Evolutionary conservation across 2,888 invertebrate genomes (phyloP).

Genomic region (Rhorus exstirpatorius): DNA sequence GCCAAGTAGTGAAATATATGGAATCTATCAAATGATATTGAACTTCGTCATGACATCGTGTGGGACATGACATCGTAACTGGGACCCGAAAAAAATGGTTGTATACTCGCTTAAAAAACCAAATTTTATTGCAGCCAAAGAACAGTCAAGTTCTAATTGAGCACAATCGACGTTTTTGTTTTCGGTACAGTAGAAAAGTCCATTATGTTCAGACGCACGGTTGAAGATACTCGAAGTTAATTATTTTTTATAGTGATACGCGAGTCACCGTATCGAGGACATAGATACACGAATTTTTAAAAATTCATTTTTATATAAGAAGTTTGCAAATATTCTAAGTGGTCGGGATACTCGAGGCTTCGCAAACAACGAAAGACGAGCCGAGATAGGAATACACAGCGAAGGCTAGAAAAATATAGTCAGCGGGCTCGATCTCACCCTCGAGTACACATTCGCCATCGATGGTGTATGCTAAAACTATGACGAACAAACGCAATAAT

Average conservation of each 20-base stretch:
- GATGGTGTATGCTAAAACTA: slow-evolving; percentile 15
- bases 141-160: background rate
- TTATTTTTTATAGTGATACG: background rate
- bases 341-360: slow-evolving; percentile 60
- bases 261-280: no score
- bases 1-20: no score
- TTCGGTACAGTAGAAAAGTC: slow-evolving; percentile 16
- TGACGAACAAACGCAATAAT: background rate
- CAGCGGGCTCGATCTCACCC: slow-evolving; percentile 7
- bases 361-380: slow-evolving; percentile 34
- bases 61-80: no score
- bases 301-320: slow-evolving; percentile 45
- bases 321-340: slow-evolving; percentile 65
- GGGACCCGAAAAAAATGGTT: no score
- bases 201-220: slow-evolving; percentile 2
- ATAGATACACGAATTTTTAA: slow-evolving; percentile 1
- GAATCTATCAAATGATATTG: no score
- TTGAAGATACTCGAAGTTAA: background rate
- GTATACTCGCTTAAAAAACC: no score
- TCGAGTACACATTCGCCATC: background rate
- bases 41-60: no score
- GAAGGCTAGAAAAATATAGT: slow-evolving; percentile 52
- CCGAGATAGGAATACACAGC: slow-evolving; percentile 20
- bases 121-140: background rate
- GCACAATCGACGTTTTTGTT: background rate